A percentile compares a stretch with the other conserved stretches of the same genome.
Conservation (phyloP, 2,888 invertebrate species). For the Omphaloscelis lunosa region DNA sequence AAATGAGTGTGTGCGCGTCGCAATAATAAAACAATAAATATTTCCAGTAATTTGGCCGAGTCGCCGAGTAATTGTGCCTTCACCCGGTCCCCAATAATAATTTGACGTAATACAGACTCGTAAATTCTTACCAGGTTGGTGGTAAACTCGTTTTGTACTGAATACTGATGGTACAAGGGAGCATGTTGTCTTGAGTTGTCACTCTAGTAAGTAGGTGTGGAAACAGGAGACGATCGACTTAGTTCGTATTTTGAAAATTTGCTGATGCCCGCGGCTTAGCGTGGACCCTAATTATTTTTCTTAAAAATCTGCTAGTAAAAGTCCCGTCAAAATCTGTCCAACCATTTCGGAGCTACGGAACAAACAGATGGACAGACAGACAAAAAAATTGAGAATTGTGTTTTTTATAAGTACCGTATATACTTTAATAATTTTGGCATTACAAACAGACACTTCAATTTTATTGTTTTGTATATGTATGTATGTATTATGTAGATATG, state of each 20-base stretch:
- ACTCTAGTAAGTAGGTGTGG: neutral
- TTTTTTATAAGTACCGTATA: too few species aligned
- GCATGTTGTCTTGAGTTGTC: neutral
- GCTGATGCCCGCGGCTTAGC: too few species aligned
- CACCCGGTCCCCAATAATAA: slow-evolving; percentile 73
- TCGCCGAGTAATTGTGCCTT: slow-evolving; percentile 66
- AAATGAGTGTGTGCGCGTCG: slow-evolving; percentile 64
- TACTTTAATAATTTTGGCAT: too few species aligned
- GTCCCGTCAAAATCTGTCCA: too few species aligned
- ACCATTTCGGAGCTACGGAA: too few species aligned
- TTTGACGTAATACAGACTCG: slow-evolving; percentile 79
- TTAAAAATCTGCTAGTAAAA: too few species aligned
- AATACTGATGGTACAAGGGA: neutral
- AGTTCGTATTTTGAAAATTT: neutral
- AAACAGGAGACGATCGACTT: neutral
- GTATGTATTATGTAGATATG: too few species aligned
- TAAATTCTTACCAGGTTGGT: slow-evolving; percentile 71
- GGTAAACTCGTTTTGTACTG: slow-evolving; percentile 54
- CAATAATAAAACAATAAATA: slow-evolving; percentile 73
- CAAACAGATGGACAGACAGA: too few species aligned
- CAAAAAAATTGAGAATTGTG: too few species aligned
- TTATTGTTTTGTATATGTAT: too few species aligned
- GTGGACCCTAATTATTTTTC: too few species aligned
- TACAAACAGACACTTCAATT: too few species aligned
- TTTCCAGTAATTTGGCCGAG: slow-evolving; percentile 72